phyloP scores from a whole-genome alignment of 1,140 invertebrate genomes.

The Orchestia grillus region DNA sequence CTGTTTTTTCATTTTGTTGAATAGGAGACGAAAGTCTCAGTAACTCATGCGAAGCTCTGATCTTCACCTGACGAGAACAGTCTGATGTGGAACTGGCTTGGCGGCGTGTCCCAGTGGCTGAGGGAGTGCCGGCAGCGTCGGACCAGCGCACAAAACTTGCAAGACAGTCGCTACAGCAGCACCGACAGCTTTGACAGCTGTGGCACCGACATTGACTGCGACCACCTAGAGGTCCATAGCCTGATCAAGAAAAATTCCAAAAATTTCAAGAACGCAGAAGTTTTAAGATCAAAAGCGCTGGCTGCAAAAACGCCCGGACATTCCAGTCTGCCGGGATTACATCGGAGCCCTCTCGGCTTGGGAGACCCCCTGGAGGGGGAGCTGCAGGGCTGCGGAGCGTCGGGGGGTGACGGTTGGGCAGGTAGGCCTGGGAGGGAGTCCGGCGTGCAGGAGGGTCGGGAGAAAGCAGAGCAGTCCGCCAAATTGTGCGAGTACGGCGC shows the following conservation, averaged over 20 bases:
- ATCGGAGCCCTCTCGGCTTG: background rate
- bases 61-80: background rate
- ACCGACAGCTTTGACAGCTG: background rate
- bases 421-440: background rate
- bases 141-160: background rate
- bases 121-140: slow-evolving; percentile 20
- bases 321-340: background rate
- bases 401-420: background rate
- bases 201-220: background rate
- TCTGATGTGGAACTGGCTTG: slow-evolving; percentile 14
- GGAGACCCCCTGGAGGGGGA: background rate
- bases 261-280: background rate
- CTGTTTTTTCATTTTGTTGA: no score
- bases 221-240: background rate
- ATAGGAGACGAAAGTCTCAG: no score
- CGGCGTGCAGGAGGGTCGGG: background rate
- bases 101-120: background rate
- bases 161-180: background rate
- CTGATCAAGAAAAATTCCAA: background rate
- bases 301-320: background rate
- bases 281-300: background rate
- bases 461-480: background rate
- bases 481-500: background rate
- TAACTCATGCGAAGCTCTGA: background rate
- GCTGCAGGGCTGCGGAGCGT: background rate